Evolutionary conservation across 2,113 vertebrate species (phyloP), one percentile per base, ranked within the genome.

Genomic region (Cettia cetti): DNA sequence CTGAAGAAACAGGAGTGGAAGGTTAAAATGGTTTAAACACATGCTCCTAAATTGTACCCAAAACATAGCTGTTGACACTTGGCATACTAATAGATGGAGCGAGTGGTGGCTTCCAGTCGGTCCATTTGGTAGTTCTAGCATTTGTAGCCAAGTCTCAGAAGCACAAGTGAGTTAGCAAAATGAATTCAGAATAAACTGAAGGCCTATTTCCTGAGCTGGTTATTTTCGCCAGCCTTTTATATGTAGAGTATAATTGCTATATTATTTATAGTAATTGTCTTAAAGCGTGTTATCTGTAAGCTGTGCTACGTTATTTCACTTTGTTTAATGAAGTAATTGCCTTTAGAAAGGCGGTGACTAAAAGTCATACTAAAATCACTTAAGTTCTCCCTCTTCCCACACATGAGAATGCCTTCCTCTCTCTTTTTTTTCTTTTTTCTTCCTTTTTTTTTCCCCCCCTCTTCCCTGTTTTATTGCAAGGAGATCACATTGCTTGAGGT

Each of bases 21-120:
- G 95, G 96, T 96, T 98, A 94, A 97, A 95, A 96, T 96, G 94
- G 91, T 96, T 97, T 95, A 83, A 97, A 95, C 95, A 86, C 94
- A 95, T 82, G 86, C 86, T 97, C 96, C 90, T 96, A 89, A 97
- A 95, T 94, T 96, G 95, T 86, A 89, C 77, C 90, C 95, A 94
- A 96, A 98, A 96, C 92, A 30, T 84, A 85, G 93, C 91, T 96
- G 90, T 96, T 97, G 97, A 97, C 96, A 92, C 91, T 97, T 95
- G 90, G 90, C 30, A 27, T 82, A 47, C 68, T 64, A 47, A 94
- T 70, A 69, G 61, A 82, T 86, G 94, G 95, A 97, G 70, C n/a
- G 39, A 92, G 95, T 75, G n/a, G 88, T 94, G 86, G 78, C 71
- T 80, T 79, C 88, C 42, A 39, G 50, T 42, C 47, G 35, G 56